Conservation (phyloP, 2,113 vertebrate species). For the Oryzias curvinotus region DNA sequence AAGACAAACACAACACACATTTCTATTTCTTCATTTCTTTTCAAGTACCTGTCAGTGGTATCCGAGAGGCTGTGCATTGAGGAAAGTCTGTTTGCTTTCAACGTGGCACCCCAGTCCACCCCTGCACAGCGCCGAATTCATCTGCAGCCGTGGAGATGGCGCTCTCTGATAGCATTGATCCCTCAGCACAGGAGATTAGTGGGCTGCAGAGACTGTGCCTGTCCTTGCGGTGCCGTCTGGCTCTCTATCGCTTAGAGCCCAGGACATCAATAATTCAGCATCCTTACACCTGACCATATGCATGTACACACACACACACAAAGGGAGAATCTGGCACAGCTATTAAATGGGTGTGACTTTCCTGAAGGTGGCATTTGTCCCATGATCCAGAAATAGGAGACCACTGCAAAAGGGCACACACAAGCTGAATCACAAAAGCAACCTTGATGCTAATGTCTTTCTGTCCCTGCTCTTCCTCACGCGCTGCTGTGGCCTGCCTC, state of each 20-base stretch:
- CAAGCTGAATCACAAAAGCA: conserved; percentile 49
- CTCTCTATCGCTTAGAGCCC: conserved; percentile 32
- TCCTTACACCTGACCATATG: conserved; percentile 50
- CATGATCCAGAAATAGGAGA: conserved; percentile 49
- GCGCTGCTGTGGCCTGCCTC: conserved; percentile 14
- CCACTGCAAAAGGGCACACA: conserved; percentile 29
- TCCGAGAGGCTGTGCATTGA: conserved; percentile 30
- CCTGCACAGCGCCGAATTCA: conserved; percentile 56
- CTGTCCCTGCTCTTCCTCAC: conserved; percentile 2
- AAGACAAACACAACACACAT: conserved; percentile 41
- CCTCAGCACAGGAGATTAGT: conserved; percentile 58
- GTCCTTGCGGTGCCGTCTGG: conserved; percentile 51
- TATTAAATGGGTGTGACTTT: conserved; percentile 58
- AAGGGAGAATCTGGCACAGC: conserved; percentile 16
- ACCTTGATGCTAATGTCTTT: conserved; percentile 55
- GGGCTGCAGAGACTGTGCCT: conserved; percentile 40
- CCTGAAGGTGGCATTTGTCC: conserved; percentile 65
- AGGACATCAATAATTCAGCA: conserved; percentile 74
- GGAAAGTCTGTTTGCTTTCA: conserved; percentile 54
- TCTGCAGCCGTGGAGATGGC: conserved; percentile 57
- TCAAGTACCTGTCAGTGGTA: conserved; percentile 33
- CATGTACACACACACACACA: conserved; percentile 15
- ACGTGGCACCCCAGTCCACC: conserved; percentile 44
- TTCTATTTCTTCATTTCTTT: conserved; percentile 44
- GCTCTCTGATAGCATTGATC: conserved; percentile 67